Base-by-base conservation (phyloP, 1,140 invertebrate genomes). In the Tribolium castaneum region DNA sequence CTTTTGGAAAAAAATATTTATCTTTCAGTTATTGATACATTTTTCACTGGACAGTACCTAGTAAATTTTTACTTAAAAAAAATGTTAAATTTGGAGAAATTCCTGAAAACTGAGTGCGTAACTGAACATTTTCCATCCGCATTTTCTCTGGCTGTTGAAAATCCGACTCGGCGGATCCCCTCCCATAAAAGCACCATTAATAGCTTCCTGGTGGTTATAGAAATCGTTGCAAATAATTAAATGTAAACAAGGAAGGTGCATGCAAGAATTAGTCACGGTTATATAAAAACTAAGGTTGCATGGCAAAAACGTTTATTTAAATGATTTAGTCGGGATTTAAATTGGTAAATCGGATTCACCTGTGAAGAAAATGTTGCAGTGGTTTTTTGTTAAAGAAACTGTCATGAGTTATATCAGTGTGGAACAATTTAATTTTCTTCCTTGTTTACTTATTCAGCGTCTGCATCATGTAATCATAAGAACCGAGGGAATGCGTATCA, bases 221-320 rank as follows among this genome's bases (percentile, higher is more conserved):
- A 66, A 66, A 66, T 66, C 59, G 30, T 66, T 34, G 59, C 59
- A 12, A 66, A 66, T 66, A 66, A 66, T 66, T 66, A 66, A 66
- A 66, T 66, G 30, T 66, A 66, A 66, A 66, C 59, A 66, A 66
- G 59, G 59, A 66, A 66, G 59, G 59, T 66, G 59, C 59, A 66
- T 35, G 59, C 59, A 35, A 35, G 59, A 66, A 66, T 66, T 66
- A 66, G 59, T 66, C 59, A 66, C 59, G 59, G 34, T 66, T 66
- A 66, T 66, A 66, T 66, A 66, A 66, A 66, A 66, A 66, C 59
- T 66, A 66, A 66, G 59, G 59, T 66, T 66, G 59, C 59, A 66
- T 66, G 12, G 59, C 30, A 66, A 66, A 66, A 66, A 66, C 59
- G 59, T 66, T 66, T 62, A 34, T 35, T 35, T 25, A 62, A 12